Conservation (phyloP, 1,140 invertebrate genomes). For the Diachasma alloeum region DNA sequence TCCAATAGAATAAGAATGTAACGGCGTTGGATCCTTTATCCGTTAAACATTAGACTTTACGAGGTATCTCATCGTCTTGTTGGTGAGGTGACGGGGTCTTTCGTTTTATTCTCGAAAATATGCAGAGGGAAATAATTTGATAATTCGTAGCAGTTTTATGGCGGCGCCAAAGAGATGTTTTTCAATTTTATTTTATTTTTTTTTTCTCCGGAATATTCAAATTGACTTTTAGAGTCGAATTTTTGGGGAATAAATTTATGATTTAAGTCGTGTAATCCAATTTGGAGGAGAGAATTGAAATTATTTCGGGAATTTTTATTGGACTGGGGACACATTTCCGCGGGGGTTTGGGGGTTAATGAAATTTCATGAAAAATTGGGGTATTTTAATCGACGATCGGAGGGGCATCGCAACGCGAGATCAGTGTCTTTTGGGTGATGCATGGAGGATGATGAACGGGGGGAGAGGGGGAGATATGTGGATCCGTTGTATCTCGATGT, state of each 20-base stretch:
- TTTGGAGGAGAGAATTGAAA: neutral
- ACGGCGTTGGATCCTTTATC: neutral
- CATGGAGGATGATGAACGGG: neutral
- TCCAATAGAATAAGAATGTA: conserved; percentile 29
- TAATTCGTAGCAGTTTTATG: conserved; percentile 25
- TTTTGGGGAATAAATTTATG: neutral
- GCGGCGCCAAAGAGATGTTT: conserved; percentile 21
- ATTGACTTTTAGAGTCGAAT: neutral
- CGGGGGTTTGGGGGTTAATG: too few relatives aligned
- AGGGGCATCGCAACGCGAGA: neutral
- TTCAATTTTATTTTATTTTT: neutral
- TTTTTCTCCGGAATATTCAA: neutral
- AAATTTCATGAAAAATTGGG: neutral
- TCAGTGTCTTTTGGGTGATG: conserved; percentile 5
- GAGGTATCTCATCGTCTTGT: conserved; percentile 11
- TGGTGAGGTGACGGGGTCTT: neutral
- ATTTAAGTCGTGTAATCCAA: neutral
- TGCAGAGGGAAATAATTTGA: conserved; percentile 23
- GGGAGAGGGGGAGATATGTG: neutral
- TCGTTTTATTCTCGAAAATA: neutral
- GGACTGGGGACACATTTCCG: neutral
- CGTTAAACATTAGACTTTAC: conserved; percentile 28
- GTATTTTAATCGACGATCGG: neutral
- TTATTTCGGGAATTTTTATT: neutral
- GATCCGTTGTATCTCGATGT: neutral